These are phyloP conservation scores for Monodelphis domestica DNA, from an alignment of 2,797 vertebrate species.

Conservation along the genomic window DNA sequence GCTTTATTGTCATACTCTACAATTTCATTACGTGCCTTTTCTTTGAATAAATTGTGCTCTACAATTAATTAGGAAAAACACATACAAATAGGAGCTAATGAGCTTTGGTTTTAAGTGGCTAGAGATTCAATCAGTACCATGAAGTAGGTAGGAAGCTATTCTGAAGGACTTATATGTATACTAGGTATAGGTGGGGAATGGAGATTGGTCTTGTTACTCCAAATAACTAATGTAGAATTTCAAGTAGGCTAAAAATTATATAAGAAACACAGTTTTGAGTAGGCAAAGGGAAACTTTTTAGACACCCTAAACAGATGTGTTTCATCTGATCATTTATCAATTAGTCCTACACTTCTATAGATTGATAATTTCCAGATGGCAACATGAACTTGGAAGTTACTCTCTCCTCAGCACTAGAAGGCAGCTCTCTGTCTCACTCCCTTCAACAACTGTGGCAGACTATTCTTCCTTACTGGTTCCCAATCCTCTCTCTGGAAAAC, in stretches of 20 bases:
- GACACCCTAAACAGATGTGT: background rate
- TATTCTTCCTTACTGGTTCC: conserved; percentile 5
- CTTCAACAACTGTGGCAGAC: background rate
- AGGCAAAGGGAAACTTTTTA: background rate
- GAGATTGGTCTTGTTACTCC: background rate
- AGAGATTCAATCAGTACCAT: background rate
- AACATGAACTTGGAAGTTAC: background rate
- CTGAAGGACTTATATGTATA: background rate
- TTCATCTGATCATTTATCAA: background rate
- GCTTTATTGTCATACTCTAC: background rate
- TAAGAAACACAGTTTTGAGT: background rate
- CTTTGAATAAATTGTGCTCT: background rate
- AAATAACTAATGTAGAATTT: background rate
- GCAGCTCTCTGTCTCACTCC: background rate
- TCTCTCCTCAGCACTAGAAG: background rate
- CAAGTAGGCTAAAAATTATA: background rate
- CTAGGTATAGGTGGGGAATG: background rate
- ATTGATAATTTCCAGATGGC: background rate
- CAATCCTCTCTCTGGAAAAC: background rate
- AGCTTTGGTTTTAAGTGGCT: background rate
- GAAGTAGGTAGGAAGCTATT: background rate
- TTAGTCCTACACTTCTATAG: background rate
- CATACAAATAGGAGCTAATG: background rate
- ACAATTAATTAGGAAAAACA: background rate
- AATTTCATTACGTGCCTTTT: background rate